Conservation (phyloP, 2,113 vertebrate genomes). For the Psittacara wagleri region DNA sequence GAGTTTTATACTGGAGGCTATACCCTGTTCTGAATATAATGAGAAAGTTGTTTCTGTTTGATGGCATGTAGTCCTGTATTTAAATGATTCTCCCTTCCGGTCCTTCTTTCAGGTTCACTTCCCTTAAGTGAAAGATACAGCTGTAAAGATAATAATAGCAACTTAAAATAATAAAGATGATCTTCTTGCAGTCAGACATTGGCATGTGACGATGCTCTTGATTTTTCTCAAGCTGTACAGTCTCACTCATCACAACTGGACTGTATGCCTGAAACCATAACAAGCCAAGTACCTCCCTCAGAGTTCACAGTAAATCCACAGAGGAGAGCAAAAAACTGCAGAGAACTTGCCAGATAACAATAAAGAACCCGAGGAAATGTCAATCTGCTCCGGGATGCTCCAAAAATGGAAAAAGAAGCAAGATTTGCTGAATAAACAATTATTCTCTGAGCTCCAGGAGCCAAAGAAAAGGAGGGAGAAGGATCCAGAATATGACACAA, state of each 20-base stretch:
- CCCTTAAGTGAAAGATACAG: not conserved
- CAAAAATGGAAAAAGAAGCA: not conserved
- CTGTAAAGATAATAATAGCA: not conserved
- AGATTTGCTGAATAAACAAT: constrained; percentile 18
- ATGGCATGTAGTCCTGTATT: not conserved
- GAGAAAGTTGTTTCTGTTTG: not conserved
- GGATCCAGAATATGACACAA: not conserved
- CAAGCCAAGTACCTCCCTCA: not conserved
- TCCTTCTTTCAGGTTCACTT: not conserved
- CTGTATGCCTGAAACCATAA: not conserved
- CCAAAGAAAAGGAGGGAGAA: not conserved
- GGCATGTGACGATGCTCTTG: not conserved
- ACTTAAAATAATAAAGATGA: not conserved
- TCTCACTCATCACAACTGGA: not conserved
- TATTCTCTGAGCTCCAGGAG: not conserved
- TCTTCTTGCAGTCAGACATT: not conserved
- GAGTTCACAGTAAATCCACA: not conserved
- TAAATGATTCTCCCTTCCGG: not conserved
- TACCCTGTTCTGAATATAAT: not conserved
- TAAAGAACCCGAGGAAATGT: not conserved
- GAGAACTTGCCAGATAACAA: not conserved
- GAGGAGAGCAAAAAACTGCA: not conserved
- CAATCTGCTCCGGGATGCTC: not conserved
- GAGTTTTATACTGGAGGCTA: not conserved
- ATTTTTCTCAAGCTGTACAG: not conserved